Evolutionary conservation across 2,888 invertebrate species (phyloP).

Genomic region (Drosophila quinaria): DNA sequence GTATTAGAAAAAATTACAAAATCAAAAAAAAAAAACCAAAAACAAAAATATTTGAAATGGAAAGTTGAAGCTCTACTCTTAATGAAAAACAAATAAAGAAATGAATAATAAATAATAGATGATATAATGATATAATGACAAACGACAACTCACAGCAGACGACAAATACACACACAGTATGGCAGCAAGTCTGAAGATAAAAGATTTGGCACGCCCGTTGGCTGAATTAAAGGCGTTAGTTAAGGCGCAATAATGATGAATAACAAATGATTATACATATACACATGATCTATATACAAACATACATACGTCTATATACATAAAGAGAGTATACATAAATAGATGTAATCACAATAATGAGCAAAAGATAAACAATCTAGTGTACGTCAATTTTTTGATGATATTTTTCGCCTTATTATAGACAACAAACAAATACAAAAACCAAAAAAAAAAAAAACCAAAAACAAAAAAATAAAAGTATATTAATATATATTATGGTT

Average conservation of each 20-base stretch:
- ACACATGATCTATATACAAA: slow-evolving; percentile 45
- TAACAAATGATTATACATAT: slow-evolving; percentile 64
- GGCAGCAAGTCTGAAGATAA: slow-evolving; percentile 7
- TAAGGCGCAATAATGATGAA: slow-evolving; percentile 45
- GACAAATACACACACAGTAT: slow-evolving; percentile 14
- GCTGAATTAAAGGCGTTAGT: slow-evolving; percentile 37
- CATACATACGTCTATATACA: slow-evolving; percentile 18
- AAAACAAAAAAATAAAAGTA: slow-evolving; percentile 18
- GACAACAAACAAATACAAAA: slow-evolving; percentile 61
- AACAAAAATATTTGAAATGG: slow-evolving; percentile 7
- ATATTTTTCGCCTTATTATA: slow-evolving; percentile 84
- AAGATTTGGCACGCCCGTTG: slow-evolving; percentile 25
- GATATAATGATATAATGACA: background rate
- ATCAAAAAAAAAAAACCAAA: slow-evolving; percentile 14
- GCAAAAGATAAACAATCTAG: slow-evolving; percentile 81
- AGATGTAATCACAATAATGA: slow-evolving; percentile 70
- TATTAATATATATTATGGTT: slow-evolving; percentile 28
- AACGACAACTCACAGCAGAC: slow-evolving; percentile 8
- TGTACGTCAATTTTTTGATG: slow-evolving; percentile 85
- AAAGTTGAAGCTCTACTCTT: slow-evolving; percentile 46
- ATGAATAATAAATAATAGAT: slow-evolving; percentile 4
- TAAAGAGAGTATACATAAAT: slow-evolving; percentile 38
- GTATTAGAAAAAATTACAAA: slow-evolving; percentile 50
- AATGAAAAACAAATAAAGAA: slow-evolving; percentile 26
- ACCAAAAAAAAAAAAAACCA: slow-evolving; percentile 12